These are phyloP conservation scores for Lithobates pipiens DNA, from an alignment of 2,797 vertebrate genomes.

Conservation along the genomic window DNA sequence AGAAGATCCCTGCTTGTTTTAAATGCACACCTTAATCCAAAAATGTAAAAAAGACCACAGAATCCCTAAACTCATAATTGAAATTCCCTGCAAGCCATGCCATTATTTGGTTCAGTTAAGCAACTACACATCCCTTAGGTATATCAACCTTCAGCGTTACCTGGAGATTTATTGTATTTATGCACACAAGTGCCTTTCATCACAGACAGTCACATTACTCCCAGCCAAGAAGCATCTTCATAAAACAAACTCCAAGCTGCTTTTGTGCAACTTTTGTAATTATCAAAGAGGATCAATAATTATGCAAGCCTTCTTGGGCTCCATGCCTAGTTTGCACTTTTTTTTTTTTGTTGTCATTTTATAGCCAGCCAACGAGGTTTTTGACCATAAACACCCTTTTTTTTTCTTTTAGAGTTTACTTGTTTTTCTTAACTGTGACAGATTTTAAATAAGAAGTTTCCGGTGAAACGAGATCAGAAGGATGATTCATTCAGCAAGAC, in stretches of 20 bases:
- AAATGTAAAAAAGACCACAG: background rate
- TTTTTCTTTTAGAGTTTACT: slow-evolving; percentile 43
- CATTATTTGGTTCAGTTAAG: slow-evolving; percentile 1
- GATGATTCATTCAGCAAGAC: slow-evolving; percentile 53
- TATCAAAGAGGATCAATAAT: slow-evolving; percentile 36
- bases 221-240: slow-evolving; percentile 5
- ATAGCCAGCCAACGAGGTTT: slow-evolving; percentile 28
- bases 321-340: background rate
- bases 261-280: slow-evolving; percentile 30
- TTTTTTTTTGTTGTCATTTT: slow-evolving; percentile 27
- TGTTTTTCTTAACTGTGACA: slow-evolving; percentile 54
- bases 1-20: background rate
- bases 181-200: background rate
- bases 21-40: background rate
- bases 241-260: slow-evolving; percentile 18
- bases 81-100: slow-evolving; percentile 1
- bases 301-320: background rate
- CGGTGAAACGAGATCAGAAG: slow-evolving; percentile 44
- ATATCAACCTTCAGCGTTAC: background rate
- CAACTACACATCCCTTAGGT: background rate
- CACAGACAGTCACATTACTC: slow-evolving; percentile 5
- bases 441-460: slow-evolving; percentile 58
- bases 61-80: background rate
- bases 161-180: slow-evolving; percentile 8
- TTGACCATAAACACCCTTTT: slow-evolving; percentile 33